Evolutionary conservation across 2,797 vertebrate species (phyloP), one percentile per base, ranked within the genome.

Genomic region (Staurois parvus): DNA sequence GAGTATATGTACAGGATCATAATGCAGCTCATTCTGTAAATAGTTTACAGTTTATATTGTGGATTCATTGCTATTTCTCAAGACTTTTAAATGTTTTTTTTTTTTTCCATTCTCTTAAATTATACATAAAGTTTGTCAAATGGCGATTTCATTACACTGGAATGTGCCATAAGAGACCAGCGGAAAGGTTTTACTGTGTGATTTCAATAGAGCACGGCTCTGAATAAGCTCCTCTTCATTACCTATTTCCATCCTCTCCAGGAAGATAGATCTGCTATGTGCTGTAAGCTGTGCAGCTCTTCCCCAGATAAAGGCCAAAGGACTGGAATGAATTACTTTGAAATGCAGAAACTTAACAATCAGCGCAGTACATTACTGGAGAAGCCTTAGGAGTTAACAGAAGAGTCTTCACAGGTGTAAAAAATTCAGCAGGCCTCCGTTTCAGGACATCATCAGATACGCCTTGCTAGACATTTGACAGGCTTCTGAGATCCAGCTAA

Each of bases 401-500:
- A 74, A 56, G 17, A 64, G 24, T 64, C 56, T 75, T 3, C 2
- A 10, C 0, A 66, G 59, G 40, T n/a, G 79, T 72, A 42, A 72
- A 52, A 26, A 66, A 74, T 79, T 85, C 70, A 48, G 17, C 26
- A 56, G 19, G 64, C 21, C 76, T 67, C 3, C 32, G 32, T 42
- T 62, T 24, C 83, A 45, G 48, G 34, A 70, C 76, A 2, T 81
- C 52, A 59, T 76, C 72, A 81, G 84, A 69, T 70, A 81, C 30
- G 84, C 78, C 70, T 70, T 68, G 52, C 78, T 75, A 56, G n/a
- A 69, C 77, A 28, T 17, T 42, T 56, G 84, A 85, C 70, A 85
- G 56, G 21, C 9, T 30, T 66, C 37, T n/a, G 67, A 85, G 40
- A 75, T 34, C 29, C 29, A 34, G 42, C 24, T 52, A 81, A 80